Percentiles rank a stretch among this genome's conserved stretches.
Evolutionary conservation across 2,888 invertebrate species (phyloP).

Genomic region (Nymphalis c-album): DNA sequence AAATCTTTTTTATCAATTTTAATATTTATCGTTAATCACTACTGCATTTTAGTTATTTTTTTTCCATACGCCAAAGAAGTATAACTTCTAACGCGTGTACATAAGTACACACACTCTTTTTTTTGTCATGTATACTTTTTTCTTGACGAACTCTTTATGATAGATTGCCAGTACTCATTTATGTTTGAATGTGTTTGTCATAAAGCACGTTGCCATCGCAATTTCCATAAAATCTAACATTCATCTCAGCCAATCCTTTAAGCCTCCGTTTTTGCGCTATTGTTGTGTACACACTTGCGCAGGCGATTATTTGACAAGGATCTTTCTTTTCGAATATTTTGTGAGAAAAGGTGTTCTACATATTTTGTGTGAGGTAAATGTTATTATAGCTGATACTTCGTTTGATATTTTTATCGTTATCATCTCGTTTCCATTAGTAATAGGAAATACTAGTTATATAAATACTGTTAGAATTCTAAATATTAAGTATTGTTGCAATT

Average conservation of each 20-base stretch:
- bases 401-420: background rate
- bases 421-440: too few species aligned
- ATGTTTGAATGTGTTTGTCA: slow-evolving; percentile 15
- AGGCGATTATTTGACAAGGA: slow-evolving; percentile 70
- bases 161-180: background rate
- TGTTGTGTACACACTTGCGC: slow-evolving; percentile 62
- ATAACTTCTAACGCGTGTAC: too few species aligned
- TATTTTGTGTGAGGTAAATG: slow-evolving; percentile 49
- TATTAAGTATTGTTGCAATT: too few species aligned
- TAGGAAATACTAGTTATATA: too few species aligned
- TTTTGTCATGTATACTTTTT: too few species aligned
- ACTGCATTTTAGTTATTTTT: too few species aligned
- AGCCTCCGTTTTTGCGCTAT: slow-evolving; percentile 47
- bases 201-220: slow-evolving; percentile 56
- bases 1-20: too few species aligned
- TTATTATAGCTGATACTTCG: slow-evolving; percentile 23
- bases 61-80: too few species aligned
- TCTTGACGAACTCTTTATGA: too few species aligned
- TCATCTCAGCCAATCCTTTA: slow-evolving; percentile 59
- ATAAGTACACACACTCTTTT: too few species aligned
- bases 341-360: slow-evolving; percentile 61
- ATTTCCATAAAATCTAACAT: slow-evolving; percentile 43
- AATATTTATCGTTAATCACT: too few species aligned
- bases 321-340: slow-evolving; percentile 56
- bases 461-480: too few species aligned